Evolutionary conservation across 2,888 invertebrate genomes (phyloP).

Genomic region (Lasioglossum zephyrum): DNA sequence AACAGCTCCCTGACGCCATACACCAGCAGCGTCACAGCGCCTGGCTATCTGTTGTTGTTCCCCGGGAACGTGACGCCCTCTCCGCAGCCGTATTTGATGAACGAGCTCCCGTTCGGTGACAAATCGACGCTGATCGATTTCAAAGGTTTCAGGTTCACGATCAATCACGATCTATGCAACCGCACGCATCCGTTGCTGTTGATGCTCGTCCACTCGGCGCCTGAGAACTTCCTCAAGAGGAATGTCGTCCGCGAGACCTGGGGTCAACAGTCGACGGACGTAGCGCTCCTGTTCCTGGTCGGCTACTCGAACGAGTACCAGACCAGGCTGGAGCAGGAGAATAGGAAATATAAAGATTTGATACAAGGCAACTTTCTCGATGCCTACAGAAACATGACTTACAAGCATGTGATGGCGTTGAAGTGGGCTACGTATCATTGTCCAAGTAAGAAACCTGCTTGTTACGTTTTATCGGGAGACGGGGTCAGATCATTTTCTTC

Average conservation of each 20-base stretch:
- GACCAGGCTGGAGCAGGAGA: constrained; percentile 80
- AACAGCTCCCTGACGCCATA: constrained; percentile 65
- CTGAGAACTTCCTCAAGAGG: constrained; percentile 83
- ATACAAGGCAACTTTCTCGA: constrained; percentile 86
- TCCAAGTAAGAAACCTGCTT: constrained; percentile 76
- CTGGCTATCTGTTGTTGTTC: constrained; percentile 72
- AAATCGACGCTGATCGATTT: constrained; percentile 83
- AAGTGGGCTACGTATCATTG: constrained; percentile 86
- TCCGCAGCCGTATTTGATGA: constrained; percentile 70
- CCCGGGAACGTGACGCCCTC: constrained; percentile 72
- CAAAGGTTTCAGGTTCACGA: constrained; percentile 87
- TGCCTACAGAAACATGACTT: constrained; percentile 86
- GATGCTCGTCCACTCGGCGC: constrained; percentile 85
- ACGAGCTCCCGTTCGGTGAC: constrained; percentile 79
- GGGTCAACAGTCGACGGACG: constrained; percentile 79
- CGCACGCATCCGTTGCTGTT: constrained; percentile 83
- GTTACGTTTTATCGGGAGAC: background rate
- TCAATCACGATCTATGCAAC: constrained; percentile 87
- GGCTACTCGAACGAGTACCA: constrained; percentile 81
- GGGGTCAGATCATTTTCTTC: background rate
- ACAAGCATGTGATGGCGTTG: constrained; percentile 86
- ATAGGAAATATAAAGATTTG: constrained; percentile 83
- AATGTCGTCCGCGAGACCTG: constrained; percentile 84
- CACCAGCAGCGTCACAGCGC: constrained; percentile 61
- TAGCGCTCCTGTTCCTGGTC: constrained; percentile 83